A percentile compares a stretch with the other conserved stretches of the same genome.
These are phyloP conservation scores for Herminia tarsipennalis DNA, from an alignment of 2,888 invertebrate genomes.

Conservation along the genomic window DNA sequence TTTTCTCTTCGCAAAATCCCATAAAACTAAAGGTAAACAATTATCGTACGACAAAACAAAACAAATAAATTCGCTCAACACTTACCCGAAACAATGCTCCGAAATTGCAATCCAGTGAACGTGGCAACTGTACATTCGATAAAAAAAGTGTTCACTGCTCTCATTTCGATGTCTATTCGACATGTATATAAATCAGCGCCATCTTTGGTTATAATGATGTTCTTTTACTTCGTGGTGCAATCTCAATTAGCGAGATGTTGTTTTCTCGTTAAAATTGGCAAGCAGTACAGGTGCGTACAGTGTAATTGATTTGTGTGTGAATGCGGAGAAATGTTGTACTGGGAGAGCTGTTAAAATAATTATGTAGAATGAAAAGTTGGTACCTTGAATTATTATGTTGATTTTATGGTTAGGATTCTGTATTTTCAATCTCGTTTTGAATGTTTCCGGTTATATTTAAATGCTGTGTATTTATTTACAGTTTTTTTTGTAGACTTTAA, in stretches of 20 bases:
- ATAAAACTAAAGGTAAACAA: too few species aligned
- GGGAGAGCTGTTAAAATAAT: constrained; percentile 4
- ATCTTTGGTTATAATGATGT: constrained; percentile 77
- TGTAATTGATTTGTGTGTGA: constrained; percentile 38
- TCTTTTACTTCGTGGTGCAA: constrained; percentile 74
- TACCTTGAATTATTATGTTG: constrained; percentile 1
- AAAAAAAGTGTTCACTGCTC: constrained; percentile 62
- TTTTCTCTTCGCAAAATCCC: too few species aligned
- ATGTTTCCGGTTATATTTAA: too few species aligned
- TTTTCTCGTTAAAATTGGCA: constrained; percentile 81
- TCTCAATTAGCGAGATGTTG: constrained; percentile 83
- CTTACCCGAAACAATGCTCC: background rate
- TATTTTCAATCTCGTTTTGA: background rate
- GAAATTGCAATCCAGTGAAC: constrained; percentile 17
- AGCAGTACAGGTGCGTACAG: constrained; percentile 64
- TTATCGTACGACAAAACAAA: too few species aligned
- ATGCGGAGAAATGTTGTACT: constrained; percentile 6
- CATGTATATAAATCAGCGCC: constrained; percentile 80
- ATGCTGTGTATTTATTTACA: too few species aligned
- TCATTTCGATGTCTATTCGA: constrained; percentile 76
- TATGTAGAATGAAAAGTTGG: constrained; percentile 4
- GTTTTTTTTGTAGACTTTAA: too few species aligned
- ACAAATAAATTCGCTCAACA: background rate
- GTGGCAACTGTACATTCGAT: constrained; percentile 45
- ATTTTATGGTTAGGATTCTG: background rate